These are phyloP conservation scores for Branchinecta lindahli DNA, from an alignment of 1,140 invertebrate species.

Conservation along the genomic window DNA sequence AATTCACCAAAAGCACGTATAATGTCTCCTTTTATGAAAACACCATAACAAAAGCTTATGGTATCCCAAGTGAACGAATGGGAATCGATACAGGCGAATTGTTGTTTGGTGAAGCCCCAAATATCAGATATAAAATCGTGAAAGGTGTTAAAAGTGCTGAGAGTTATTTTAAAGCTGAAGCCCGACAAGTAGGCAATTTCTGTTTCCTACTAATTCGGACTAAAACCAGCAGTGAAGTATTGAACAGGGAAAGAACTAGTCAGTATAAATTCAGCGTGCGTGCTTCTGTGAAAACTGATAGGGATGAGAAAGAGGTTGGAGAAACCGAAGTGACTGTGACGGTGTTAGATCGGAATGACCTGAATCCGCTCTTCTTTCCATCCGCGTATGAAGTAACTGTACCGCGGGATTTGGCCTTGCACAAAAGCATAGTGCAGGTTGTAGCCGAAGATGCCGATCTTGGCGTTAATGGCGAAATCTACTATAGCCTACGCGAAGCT, in stretches of 20 bases:
- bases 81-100: slow-evolving; percentile 42
- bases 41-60: slow-evolving; percentile 68
- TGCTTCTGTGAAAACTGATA: slow-evolving; percentile 45
- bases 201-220: slow-evolving; percentile 77
- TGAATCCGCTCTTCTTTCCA: slow-evolving; percentile 78
- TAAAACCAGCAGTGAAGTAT: slow-evolving; percentile 61
- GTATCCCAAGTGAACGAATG: slow-evolving; percentile 46
- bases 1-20: slow-evolving; percentile 59
- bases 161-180: slow-evolving; percentile 83
- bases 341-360: slow-evolving; percentile 75
- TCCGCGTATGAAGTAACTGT: slow-evolving; percentile 69
- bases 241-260: slow-evolving; percentile 79
- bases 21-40: slow-evolving; percentile 85
- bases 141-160: slow-evolving; percentile 53
- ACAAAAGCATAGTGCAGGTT: slow-evolving; percentile 38
- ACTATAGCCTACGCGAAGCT: slow-evolving; percentile 74
- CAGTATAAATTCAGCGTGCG: slow-evolving; percentile 62
- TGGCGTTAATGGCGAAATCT: slow-evolving; percentile 85
- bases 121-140: slow-evolving; percentile 63
- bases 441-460: slow-evolving; percentile 84
- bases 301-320: slow-evolving; percentile 36
- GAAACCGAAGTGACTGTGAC: slow-evolving; percentile 58
- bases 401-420: slow-evolving; percentile 71
- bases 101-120: slow-evolving; percentile 28
- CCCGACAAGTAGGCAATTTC: slow-evolving; percentile 72